These are phyloP conservation scores for Eulithis testata DNA, from an alignment of 2,888 invertebrate genomes.

Conservation along the genomic window DNA sequence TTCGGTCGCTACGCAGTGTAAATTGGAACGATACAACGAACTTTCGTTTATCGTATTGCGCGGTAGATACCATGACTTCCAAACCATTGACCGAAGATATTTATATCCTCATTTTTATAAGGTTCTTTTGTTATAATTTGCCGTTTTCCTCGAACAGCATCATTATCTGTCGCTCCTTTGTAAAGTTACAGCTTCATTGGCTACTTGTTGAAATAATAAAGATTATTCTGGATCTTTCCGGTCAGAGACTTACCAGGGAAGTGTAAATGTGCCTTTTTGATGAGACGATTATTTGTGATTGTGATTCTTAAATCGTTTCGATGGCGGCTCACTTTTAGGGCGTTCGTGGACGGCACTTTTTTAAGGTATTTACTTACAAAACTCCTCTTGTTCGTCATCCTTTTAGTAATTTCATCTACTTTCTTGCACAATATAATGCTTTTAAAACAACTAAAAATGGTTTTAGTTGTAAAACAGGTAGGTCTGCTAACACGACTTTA, in stretches of 20 bases:
- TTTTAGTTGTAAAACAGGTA: not conserved
- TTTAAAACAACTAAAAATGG: too few relatives aligned
- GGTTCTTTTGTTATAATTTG: slow-evolving; percentile 37
- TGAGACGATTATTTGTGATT: not conserved
- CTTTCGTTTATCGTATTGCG: too few relatives aligned
- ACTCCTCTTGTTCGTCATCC: too few relatives aligned
- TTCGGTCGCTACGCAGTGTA: too few relatives aligned
- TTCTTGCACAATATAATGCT: too few relatives aligned
- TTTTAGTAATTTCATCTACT: too few relatives aligned
- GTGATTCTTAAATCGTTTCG: too few relatives aligned
- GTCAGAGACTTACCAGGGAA: too few relatives aligned
- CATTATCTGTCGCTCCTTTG: slow-evolving; percentile 32
- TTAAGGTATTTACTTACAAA: too few relatives aligned
- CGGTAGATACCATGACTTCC: slow-evolving; percentile 31
- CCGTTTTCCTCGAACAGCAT: slow-evolving; percentile 35
- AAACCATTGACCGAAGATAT: slow-evolving; percentile 36
- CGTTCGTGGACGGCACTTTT: too few relatives aligned
- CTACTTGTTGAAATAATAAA: slow-evolving; percentile 10
- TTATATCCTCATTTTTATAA: slow-evolving; percentile 39
- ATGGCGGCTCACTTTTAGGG: too few relatives aligned
- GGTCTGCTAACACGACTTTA: not conserved
- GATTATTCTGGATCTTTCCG: not conserved
- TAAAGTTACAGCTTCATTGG: slow-evolving; percentile 32
- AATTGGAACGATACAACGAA: too few relatives aligned
- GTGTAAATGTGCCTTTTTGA: not conserved